phyloP scores from a whole-genome alignment of 2,113 vertebrate species.

The Scomber japonicus region DNA sequence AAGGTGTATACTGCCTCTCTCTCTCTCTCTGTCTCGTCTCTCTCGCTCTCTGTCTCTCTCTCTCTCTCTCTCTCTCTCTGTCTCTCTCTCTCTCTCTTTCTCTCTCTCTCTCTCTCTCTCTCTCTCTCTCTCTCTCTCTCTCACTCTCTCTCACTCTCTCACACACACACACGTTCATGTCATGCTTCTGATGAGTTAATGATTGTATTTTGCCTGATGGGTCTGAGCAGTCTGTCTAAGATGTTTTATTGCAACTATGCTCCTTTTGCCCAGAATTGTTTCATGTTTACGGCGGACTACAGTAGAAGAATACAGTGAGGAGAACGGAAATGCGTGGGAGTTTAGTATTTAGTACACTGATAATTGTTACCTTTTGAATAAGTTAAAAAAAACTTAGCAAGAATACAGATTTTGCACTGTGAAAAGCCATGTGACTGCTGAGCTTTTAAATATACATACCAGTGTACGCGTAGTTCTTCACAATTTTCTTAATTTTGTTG shows the following conservation, averaged over 20 bases:
- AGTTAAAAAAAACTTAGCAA: neutral
- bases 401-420: neutral
- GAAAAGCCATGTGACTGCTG: neutral
- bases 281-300: neutral
- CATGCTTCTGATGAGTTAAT: neutral
- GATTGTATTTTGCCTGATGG: neutral
- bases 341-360: too few species aligned
- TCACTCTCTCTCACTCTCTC: too few species aligned
- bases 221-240: neutral
- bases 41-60: too few species aligned
- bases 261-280: neutral
- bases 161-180: too few species aligned
- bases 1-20: neutral
- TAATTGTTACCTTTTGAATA: constrained; percentile 1
- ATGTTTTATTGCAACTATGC: neutral
- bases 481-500: neutral
- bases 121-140: too few species aligned
- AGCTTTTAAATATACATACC: neutral
- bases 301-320: too few species aligned
- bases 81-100: neutral
- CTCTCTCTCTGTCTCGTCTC: too few species aligned
- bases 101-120: too few species aligned
- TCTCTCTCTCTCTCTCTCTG: neutral
- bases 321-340: neutral
- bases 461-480: neutral